These are phyloP conservation scores for Litocranius walleri DNA, from an alignment of 2,113 vertebrate species.

Conservation along the genomic window DNA sequence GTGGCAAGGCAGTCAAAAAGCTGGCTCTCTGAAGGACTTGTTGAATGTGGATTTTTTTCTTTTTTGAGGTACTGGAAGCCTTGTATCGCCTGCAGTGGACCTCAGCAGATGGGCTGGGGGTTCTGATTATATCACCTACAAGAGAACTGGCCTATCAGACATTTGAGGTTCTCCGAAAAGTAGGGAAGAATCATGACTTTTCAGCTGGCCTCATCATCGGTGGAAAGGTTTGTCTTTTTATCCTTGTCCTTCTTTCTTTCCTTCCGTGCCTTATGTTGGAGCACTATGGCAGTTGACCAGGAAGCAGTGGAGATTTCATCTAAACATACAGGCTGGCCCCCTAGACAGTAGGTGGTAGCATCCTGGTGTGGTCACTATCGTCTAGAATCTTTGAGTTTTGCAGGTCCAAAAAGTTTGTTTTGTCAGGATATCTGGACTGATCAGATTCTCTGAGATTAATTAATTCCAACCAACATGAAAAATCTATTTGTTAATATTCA, in stretches of 20 bases:
- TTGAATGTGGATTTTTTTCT: neutral
- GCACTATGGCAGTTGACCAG: neutral
- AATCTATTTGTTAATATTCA: neutral
- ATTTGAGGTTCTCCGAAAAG: constrained; percentile 92
- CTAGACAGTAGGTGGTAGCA: neutral
- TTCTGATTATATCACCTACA: constrained; percentile 95
- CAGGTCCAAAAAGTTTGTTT: neutral
- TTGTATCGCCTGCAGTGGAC: constrained; percentile 94
- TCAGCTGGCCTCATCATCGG: constrained; percentile 97
- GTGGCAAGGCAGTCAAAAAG: neutral
- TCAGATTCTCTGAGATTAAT: neutral
- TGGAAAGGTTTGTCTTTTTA: constrained; percentile 85
- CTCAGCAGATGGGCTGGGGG: constrained; percentile 90
- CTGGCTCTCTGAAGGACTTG: neutral
- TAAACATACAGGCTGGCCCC: neutral
- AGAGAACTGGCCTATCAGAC: constrained; percentile 97
- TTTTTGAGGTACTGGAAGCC: constrained; percentile 88
- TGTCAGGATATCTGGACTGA: neutral
- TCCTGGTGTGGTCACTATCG: neutral
- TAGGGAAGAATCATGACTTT: constrained; percentile 96
- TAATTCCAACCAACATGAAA: neutral
- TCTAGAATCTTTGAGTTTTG: neutral
- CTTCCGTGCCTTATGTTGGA: neutral
- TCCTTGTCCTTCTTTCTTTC: neutral
- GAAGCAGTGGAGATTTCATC: neutral